Evolutionary conservation across 2,888 invertebrate species (phyloP).

Genomic region (Drosophila algonquin): DNA sequence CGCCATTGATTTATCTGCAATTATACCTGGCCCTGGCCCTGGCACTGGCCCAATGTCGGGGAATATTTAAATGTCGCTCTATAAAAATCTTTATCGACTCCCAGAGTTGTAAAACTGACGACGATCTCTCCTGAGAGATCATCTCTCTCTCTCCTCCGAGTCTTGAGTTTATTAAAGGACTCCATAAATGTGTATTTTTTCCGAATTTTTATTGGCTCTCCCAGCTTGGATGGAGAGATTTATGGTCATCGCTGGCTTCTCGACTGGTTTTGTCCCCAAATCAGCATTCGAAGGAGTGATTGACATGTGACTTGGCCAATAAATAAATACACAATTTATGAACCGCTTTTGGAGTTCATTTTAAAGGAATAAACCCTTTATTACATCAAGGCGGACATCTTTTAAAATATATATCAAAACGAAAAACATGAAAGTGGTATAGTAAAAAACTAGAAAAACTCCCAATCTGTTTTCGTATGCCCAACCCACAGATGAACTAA

Average conservation of each 20-base stretch:
- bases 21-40: slow-evolving; percentile 49
- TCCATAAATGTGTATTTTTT: slow-evolving; percentile 54
- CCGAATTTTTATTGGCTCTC: slow-evolving; percentile 14
- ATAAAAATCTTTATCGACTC: slow-evolving; percentile 63
- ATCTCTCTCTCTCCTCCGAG: neutral
- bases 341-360: slow-evolving; percentile 3
- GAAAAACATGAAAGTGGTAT: neutral
- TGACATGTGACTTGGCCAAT: slow-evolving; percentile 33
- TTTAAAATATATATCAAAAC: neutral
- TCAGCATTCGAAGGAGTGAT: slow-evolving; percentile 30
- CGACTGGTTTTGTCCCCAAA: slow-evolving; percentile 27
- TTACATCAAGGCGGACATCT: neutral
- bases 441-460: neutral
- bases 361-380: slow-evolving; percentile 1
- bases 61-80: slow-evolving; percentile 66
- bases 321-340: slow-evolving; percentile 5
- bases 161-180: slow-evolving; percentile 70
- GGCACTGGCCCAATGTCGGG: slow-evolving; percentile 10
- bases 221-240: slow-evolving; percentile 49
- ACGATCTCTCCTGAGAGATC: slow-evolving; percentile 6
- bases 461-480: neutral
- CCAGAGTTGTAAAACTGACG: slow-evolving; percentile 35
- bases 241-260: slow-evolving; percentile 46
- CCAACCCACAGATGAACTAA: slow-evolving; percentile 11
- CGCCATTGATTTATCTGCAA: slow-evolving; percentile 69